phyloP scores from a whole-genome alignment of 2,888 invertebrate genomes.

The Dasypogon diadema region DNA sequence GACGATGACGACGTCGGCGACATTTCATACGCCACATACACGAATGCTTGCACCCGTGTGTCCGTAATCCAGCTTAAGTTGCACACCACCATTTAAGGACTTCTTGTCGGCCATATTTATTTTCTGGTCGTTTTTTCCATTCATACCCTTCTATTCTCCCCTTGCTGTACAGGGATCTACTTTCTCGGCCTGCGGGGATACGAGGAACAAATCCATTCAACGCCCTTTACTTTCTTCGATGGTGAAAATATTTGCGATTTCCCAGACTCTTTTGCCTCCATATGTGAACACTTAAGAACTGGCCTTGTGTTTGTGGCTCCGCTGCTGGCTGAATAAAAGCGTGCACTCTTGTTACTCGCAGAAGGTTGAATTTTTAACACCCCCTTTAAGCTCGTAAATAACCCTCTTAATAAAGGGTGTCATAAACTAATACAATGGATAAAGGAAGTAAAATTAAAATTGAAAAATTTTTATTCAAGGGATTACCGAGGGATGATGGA shows the following conservation, averaged over 20 bases:
- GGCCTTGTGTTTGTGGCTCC: background rate
- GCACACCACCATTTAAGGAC: slow-evolving; percentile 22
- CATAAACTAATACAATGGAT: slow-evolving; percentile 46
- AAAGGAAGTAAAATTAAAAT: slow-evolving; percentile 44
- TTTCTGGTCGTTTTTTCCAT: slow-evolving; percentile 37
- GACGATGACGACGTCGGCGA: background rate
- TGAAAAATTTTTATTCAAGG: slow-evolving; percentile 1
- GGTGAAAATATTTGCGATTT: slow-evolving; percentile 38
- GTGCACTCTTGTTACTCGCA: background rate
- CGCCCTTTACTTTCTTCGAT: slow-evolving; percentile 15
- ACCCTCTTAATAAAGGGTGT: slow-evolving; percentile 46
- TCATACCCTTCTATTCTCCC: background rate
- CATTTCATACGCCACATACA: slow-evolving; percentile 44
- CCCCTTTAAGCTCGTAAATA: slow-evolving; percentile 32
- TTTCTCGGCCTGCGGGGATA: slow-evolving; percentile 9
- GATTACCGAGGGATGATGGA: slow-evolving; percentile 7
- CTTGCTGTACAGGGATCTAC: background rate
- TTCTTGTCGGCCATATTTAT: slow-evolving; percentile 50
- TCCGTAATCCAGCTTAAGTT: background rate
- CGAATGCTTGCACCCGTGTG: slow-evolving; percentile 33
- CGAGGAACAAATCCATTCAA: background rate
- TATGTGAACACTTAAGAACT: slow-evolving; percentile 9
- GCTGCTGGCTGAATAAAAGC: background rate
- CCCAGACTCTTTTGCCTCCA: background rate
- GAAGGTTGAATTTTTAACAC: slow-evolving; percentile 28